Conservation (phyloP, 2,113 vertebrate genomes). For the Syngnathus floridae region DNA sequence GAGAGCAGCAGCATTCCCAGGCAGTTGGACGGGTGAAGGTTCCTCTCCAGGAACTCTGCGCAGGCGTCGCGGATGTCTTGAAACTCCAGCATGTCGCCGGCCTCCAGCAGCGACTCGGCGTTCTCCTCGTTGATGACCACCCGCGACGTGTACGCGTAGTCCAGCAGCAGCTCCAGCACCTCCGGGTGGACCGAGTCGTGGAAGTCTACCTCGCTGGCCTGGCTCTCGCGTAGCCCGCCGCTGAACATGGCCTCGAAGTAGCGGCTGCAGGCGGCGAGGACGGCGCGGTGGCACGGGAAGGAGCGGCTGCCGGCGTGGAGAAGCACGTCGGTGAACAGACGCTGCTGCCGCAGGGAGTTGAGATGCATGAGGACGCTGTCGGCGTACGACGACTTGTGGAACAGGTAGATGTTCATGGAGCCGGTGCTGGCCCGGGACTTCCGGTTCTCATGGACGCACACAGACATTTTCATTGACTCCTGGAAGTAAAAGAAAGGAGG, state of each 20-base stretch:
- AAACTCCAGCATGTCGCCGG: constrained; percentile 82
- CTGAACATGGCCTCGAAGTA: constrained; percentile 85
- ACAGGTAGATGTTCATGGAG: constrained; percentile 75
- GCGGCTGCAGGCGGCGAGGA: constrained; percentile 78
- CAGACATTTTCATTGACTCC: constrained; percentile 84
- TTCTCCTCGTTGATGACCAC: constrained; percentile 81
- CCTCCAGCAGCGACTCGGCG: constrained; percentile 77
- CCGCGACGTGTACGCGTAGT: constrained; percentile 78
- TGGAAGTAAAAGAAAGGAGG: constrained; percentile 28
- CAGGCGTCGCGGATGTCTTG: constrained; percentile 81
- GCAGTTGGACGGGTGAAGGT: constrained; percentile 78
- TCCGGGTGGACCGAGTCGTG: constrained; percentile 77
- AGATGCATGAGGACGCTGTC: constrained; percentile 77
- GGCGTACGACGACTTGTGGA: constrained; percentile 77
- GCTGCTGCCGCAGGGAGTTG: constrained; percentile 73
- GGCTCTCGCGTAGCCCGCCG: constrained; percentile 76
- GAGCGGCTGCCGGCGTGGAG: constrained; percentile 74
- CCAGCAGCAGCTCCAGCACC: constrained; percentile 77
- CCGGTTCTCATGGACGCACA: constrained; percentile 79
- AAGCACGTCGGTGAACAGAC: constrained; percentile 77
- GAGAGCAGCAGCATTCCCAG: constrained; percentile 78
- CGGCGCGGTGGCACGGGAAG: constrained; percentile 78
- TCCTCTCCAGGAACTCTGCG: constrained; percentile 78
- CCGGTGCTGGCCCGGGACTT: constrained; percentile 77
- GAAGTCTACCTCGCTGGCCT: constrained; percentile 76